phyloP scores from a whole-genome alignment of 2,888 invertebrate species.

The Lydus trimaculatus region DNA sequence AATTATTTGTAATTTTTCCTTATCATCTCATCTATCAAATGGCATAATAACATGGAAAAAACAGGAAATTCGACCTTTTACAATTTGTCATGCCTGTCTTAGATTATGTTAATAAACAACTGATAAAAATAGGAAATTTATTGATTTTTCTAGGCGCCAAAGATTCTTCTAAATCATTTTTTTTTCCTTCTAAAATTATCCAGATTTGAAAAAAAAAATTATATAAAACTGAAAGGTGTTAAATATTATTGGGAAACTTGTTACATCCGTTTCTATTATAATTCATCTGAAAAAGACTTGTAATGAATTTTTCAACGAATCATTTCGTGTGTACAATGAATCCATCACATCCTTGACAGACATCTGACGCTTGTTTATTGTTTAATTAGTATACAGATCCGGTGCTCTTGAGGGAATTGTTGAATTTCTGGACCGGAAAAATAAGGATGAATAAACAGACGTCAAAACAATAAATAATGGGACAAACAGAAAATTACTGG shows the following conservation, averaged over 20 bases:
- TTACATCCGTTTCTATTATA: neutral
- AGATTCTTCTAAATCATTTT: neutral
- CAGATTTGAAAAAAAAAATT: neutral
- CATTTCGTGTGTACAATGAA: no score
- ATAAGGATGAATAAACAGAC: no score
- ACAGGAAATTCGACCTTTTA: neutral
- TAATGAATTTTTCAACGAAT: no score
- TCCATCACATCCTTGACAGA: no score
- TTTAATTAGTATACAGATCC: no score
- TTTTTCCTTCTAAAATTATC: neutral
- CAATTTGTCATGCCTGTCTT: neutral
- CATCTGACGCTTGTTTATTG: no score
- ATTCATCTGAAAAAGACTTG: neutral
- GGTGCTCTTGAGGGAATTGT: no score
- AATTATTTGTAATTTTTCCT: neutral
- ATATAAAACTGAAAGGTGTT: neutral
- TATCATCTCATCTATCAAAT: neutral
- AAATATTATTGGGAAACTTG: neutral
- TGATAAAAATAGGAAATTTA: neutral
- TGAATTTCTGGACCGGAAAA: no score
- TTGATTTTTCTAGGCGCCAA: neutral
- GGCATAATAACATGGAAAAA: neutral
- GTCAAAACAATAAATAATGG: no score
- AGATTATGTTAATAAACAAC: neutral
- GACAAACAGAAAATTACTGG: no score